Base-by-base conservation (phyloP, 2,797 vertebrate species). In the Enteromius argenteus region DNA sequence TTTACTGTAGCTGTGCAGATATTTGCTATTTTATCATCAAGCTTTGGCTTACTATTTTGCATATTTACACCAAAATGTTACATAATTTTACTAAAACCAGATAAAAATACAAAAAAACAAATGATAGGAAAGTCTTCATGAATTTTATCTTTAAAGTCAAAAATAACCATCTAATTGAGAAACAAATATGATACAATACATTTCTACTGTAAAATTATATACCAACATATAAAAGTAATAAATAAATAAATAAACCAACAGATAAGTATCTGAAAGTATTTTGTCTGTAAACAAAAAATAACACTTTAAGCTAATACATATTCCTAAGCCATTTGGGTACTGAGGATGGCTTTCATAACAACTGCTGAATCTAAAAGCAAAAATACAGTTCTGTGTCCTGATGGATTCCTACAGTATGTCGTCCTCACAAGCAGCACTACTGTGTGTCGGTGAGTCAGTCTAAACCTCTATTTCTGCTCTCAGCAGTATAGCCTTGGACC, bases 1-100 rank as follows among this genome's bases (percentile, higher is more conserved):
- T 96, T 95, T 78, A 89, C 94, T 9, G 94, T 93, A 2, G 93
- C 92, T 83, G 94, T 94, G 1, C 95, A 96, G 85, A 94, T 96
- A 42, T 96, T 96, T 90, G 95, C 95, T 1, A 96, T 96, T 68
- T 83, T 96, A 87, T 94, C 95, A 2, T 90, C 89, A 64, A 90
- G 88, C 42, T 89, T 90, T 80, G 87, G 84, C 39, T 85, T 90
- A 30, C 39, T 89, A 1, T 86, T 88, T 30, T 89, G 87, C 44
- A 88, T 90, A 19, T 90, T 90, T 83, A 49, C 72, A 11, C 89
- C 88, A 17, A 90, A 90, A 81, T 89, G 88, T 79, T 90, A 85
- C 11, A 86, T 89, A 0, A 88, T 90, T 60, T 80, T 90, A 37
- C 27, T 87, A 39, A 90, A 85, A 66, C 89, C 88, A 21, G 83